A percentile compares a stretch with the other conserved stretches of the same genome.
Conservation (phyloP, 2,113 vertebrate species). For the Ivindomyrus marchei region DNA sequence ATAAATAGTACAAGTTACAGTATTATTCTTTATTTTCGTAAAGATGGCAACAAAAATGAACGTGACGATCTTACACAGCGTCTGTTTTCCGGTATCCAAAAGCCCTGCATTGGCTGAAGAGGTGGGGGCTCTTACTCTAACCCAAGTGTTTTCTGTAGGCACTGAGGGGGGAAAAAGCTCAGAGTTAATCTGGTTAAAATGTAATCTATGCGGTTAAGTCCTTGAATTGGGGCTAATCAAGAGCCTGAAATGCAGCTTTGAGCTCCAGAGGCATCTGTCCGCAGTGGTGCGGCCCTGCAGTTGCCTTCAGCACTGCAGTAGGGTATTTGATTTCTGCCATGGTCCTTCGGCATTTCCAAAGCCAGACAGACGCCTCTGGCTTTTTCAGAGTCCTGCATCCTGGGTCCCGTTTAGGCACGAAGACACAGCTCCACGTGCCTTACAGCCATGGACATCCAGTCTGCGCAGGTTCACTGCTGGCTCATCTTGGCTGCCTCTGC, state of each 20-base stretch:
- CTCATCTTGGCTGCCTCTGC: conserved; percentile 89
- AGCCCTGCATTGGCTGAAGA: neutral
- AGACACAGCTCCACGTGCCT: neutral
- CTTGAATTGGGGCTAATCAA: conserved; percentile 2
- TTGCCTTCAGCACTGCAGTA: neutral
- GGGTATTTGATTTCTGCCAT: neutral
- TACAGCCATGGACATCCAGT: neutral
- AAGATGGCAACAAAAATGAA: neutral
- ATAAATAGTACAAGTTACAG: conserved; percentile 7
- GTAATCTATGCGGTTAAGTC: neutral
- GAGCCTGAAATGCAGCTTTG: neutral
- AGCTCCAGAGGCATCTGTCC: neutral
- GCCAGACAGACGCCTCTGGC: neutral
- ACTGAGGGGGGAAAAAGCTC: neutral
- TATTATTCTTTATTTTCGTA: conserved; percentile 4
- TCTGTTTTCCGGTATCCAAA: neutral
- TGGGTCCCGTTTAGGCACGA: neutral
- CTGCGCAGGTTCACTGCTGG: conserved; percentile 64
- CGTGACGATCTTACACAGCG: neutral
- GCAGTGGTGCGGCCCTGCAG: neutral
- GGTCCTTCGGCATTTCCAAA: neutral
- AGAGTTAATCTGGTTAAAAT: neutral
- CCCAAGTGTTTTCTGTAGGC: conserved; percentile 8
- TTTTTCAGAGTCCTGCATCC: neutral
- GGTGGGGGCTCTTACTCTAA: neutral